Base-by-base conservation (phyloP, 2,797 vertebrate species). In the Naso thynnoides region DNA sequence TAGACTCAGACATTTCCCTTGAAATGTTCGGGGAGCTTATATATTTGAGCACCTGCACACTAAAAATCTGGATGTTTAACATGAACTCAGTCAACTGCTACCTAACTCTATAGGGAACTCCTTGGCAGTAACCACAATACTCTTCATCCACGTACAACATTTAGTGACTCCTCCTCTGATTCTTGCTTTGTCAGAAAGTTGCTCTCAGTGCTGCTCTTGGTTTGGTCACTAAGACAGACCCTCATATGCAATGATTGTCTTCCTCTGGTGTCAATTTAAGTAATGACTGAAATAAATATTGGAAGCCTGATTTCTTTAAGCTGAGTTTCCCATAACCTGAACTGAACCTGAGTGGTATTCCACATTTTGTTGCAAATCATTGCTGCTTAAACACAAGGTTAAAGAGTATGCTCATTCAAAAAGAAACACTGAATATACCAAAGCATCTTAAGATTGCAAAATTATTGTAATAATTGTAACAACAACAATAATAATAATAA, bases 11-110 rank as follows among this genome's bases (percentile, higher is more conserved):
- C n/a, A 8, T 47, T 49, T 65, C 10, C 5, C n/a, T 70, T 2
- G 41, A 42, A 81, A 62, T 58, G 26, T 16, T 57, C 18, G 31
- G 18, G 6, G 39, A 38, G 41, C 7, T n/a, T 41, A 26, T 55
- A 26, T 55, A 19, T 49, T 36, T 10, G 44, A 44, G 16, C 9
- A 13, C 5, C 36, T 39, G 18, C 13, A 39, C 15, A 72, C 24
- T 9, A 24, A 54, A 33, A 44, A 15, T n/a, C 10, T 23, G 18
- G 23, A 19, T 33, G 48, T 42, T 57, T 21, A 41, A 47, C 39
- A 56, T 23, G 14, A 14, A 50, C 31, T 26, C 16, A 41, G 54
- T 33, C 33, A 33, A 33, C 33, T 33, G 33, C 10, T 33, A 33
- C 16, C 45, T 7, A 41, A 26, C 38, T 54, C 29, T 26, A 14